These are phyloP conservation scores for Lepus europaeus DNA, from an alignment of 2,113 vertebrate species.

Conservation along the genomic window DNA sequence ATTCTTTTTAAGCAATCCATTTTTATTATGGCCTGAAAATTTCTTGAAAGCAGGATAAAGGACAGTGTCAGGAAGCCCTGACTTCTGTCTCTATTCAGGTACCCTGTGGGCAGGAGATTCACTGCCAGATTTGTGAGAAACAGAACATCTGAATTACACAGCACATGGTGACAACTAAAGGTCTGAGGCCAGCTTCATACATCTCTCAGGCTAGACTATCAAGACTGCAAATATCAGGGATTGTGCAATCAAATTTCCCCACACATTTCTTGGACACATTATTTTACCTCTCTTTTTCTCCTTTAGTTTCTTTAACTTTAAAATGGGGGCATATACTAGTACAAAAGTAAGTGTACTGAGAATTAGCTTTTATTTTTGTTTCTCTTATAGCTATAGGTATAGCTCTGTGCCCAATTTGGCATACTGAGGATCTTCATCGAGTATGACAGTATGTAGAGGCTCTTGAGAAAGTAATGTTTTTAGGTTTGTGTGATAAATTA, in stretches of 20 bases:
- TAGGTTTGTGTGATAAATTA: background rate
- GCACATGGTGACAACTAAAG: background rate
- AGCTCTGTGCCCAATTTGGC: background rate
- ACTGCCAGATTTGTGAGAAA: background rate
- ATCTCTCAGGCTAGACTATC: background rate
- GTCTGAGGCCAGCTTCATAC: background rate
- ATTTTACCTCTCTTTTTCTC: background rate
- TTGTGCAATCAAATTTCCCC: background rate
- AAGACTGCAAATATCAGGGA: background rate
- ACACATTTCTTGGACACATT: background rate
- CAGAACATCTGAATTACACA: background rate
- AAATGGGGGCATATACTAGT: background rate
- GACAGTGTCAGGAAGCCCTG: background rate
- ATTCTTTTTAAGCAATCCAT: background rate
- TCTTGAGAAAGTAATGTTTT: background rate
- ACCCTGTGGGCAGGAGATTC: background rate
- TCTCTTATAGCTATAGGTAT: background rate
- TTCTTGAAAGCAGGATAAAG: background rate
- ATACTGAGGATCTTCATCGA: background rate
- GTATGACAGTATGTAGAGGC: background rate
- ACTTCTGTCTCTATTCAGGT: background rate
- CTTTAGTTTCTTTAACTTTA: slow-evolving; percentile 9
- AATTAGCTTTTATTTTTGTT: background rate
- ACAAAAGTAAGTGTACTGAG: background rate
- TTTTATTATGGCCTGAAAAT: background rate